Evolutionary conservation across 1,140 invertebrate species (phyloP).

Genomic region (Eumeta japonica): DNA sequence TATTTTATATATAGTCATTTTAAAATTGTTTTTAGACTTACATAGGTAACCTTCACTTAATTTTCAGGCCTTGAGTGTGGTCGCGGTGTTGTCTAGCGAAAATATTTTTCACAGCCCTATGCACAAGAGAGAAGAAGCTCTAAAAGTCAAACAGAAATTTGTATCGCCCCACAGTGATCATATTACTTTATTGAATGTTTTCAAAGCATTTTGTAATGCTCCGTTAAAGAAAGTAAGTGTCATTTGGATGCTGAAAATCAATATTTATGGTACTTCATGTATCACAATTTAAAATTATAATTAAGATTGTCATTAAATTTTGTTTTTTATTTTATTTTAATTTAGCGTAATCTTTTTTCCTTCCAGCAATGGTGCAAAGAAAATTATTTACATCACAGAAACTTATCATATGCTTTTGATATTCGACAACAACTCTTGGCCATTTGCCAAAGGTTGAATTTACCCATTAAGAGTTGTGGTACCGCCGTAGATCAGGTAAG

Average conservation of each 20-base stretch:
- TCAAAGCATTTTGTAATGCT: conserved; percentile 71
- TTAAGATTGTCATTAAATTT: not conserved
- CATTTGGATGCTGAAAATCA: not conserved
- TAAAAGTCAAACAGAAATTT: conserved; percentile 76
- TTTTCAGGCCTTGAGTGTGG: conserved; percentile 58
- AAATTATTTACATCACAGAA: conserved; percentile 84
- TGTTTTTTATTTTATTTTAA: not conserved
- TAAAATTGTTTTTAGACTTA: not conserved
- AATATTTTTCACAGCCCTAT: conserved; percentile 61
- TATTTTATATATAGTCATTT: conserved; percentile 22
- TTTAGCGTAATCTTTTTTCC: conserved; percentile 11
- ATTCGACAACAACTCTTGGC: conserved; percentile 80
- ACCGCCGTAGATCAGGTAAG: conserved; percentile 64
- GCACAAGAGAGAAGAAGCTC: conserved; percentile 67
- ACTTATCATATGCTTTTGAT: conserved; percentile 79
- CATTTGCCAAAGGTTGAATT: conserved; percentile 70
- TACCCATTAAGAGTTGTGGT: conserved; percentile 73
- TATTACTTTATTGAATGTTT: conserved; percentile 89
- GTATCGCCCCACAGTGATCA: conserved; percentile 87
- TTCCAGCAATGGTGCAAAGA: conserved; percentile 85
- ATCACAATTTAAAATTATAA: not conserved
- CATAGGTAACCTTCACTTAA: conserved; percentile 7
- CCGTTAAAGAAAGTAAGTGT: conserved; percentile 69
- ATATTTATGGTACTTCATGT: not conserved
- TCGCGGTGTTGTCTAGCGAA: conserved; percentile 63